These are phyloP conservation scores for Virgularia gustaviana DNA, from an alignment of 92 coral and sea anemone genomes.

Conservation along the genomic window DNA sequence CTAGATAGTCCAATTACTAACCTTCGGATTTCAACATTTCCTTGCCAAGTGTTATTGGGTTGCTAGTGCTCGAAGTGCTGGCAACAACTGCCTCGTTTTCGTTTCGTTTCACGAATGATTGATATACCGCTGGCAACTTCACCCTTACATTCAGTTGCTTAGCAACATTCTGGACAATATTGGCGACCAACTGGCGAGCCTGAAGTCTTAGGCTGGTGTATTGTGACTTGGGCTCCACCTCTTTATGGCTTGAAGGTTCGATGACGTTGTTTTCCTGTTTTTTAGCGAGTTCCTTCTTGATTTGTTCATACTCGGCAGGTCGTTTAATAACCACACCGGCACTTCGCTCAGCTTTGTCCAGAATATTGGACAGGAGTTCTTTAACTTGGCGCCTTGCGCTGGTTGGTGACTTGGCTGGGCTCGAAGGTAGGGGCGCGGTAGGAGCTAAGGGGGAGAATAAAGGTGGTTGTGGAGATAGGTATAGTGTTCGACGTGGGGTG, in stretches of 20 bases:
- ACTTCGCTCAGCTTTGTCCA: conserved; percentile 11
- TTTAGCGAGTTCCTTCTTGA: neutral
- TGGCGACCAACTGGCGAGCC: neutral
- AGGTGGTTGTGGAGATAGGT: too few relatives aligned
- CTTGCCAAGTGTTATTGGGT: too few relatives aligned
- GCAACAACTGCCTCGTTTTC: too few relatives aligned
- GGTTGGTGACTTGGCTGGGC: neutral
- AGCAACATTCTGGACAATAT: neutral
- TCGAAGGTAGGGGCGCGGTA: too few relatives aligned
- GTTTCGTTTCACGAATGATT: conserved; percentile 9
- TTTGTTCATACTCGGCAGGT: conserved; percentile 16
- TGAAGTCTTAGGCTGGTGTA: neutral
- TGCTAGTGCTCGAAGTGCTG: too few relatives aligned
- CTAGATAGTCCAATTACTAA: too few relatives aligned
- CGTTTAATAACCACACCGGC: conserved; percentile 1
- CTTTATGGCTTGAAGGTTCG: neutral
- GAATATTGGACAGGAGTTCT: conserved; percentile 5
- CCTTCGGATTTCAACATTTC: too few relatives aligned
- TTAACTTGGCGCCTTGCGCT: conserved; percentile 1
- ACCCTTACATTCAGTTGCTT: neutral
- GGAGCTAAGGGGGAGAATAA: too few relatives aligned
- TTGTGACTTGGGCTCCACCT: neutral
- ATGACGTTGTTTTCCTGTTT: neutral
- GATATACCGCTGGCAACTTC: conserved; percentile 18
- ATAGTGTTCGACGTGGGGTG: too few relatives aligned